Evolutionary conservation across 2,113 vertebrate genomes (phyloP), one percentile per base, ranked within the genome.

Genomic region (Hippopotamus amphibius): DNA sequence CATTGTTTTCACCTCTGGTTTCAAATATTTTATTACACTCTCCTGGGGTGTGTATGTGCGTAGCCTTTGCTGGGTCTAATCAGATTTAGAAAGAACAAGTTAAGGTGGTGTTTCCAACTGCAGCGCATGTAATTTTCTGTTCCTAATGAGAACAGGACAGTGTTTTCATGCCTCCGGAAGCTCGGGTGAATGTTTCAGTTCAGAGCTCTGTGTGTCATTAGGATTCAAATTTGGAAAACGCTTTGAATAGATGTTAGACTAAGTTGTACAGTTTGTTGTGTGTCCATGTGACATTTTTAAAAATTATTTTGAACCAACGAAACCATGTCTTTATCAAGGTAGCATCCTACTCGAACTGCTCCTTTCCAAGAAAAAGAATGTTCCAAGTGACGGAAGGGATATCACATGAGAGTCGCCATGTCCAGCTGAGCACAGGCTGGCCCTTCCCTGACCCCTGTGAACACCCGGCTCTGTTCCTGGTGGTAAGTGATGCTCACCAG

Each of bases 251-350:
- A 59, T 84, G 22, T 69, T 59, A 61, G 61, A 72, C 53, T 41
- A 82, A 30, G 19, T 80, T 53, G 30, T 30, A n/a, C 26, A 84
- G 50, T 24, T 53, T 46, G 15, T 48, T 90, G 33, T n/a, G 8
- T 83, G n/a, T 90, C 63, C 28, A 15, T 55, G 24, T 92, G 65
- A 66, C 71, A 71, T n/a, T 94, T 55, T 91, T 16, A 3, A 2
- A 15, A 94, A 33, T 88, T 57, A 33, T 85, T 87, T 93, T 53
- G 59, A 92, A 66, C n/a, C 9, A 50, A 15, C 95, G 81, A 88
- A 86, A 37, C 14, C 37, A 8, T 53, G 28, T 61, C 24, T 17
- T 90, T 90, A 84, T 48, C 21, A 13, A 90, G 22, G 37, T 55
- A 65, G 24, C 72, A 68, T 66, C 90, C 81, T 95, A 81, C 22